Conservation (phyloP, 2,113 vertebrate species). For the Archilochus colubris region DNA sequence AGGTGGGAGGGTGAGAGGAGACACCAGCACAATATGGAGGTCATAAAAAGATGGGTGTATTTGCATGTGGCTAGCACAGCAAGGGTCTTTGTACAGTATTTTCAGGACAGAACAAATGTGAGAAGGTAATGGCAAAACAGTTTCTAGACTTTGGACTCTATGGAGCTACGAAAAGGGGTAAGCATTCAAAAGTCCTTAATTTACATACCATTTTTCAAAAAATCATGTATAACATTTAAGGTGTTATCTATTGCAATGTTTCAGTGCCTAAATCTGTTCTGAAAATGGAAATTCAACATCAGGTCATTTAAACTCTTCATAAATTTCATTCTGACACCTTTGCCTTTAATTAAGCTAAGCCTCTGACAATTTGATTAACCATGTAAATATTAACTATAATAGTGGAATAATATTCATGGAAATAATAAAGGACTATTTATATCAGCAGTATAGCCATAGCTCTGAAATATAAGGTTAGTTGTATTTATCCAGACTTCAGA, state of each 20-base stretch:
- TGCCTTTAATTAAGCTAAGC: not conserved
- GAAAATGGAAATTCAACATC: not conserved
- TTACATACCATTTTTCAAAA: constrained; percentile 27
- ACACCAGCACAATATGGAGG: not conserved
- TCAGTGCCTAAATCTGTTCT: not conserved
- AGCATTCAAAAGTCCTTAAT: not conserved
- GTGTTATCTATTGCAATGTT: not conserved
- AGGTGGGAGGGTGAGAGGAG: not conserved
- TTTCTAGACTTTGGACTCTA: not conserved
- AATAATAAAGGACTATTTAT: not conserved
- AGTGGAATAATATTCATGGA: not conserved
- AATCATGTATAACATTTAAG: not conserved
- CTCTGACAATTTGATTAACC: not conserved
- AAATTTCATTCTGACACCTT: not conserved
- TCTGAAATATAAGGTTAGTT: not conserved
- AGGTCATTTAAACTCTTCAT: not conserved
- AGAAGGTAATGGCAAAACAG: not conserved
- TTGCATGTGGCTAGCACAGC: not conserved
- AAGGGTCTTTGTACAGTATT: not conserved
- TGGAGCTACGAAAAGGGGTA: not conserved
- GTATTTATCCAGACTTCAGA: not conserved
- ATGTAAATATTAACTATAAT: not conserved
- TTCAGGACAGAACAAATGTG: not conserved
- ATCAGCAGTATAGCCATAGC: not conserved
- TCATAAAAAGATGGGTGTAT: not conserved